These are phyloP conservation scores for Acanthosoma haemorrhoidale DNA, from an alignment of 2,888 invertebrate genomes.

Conservation along the genomic window DNA sequence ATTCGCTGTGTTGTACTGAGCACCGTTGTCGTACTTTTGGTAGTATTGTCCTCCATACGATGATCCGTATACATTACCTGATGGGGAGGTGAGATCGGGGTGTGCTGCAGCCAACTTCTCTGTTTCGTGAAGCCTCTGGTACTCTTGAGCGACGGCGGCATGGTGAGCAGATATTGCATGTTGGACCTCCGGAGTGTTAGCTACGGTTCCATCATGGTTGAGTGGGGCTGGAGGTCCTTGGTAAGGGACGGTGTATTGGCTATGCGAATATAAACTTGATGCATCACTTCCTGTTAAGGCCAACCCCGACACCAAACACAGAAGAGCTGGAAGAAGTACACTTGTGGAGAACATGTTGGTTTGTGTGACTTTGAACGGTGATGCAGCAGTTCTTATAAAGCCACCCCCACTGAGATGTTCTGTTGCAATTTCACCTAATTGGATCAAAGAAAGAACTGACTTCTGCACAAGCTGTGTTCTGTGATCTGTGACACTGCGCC, in stretches of 20 bases:
- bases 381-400: too few relatives aligned
- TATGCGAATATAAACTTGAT: too few relatives aligned
- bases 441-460: too few relatives aligned
- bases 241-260: too few relatives aligned
- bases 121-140: neutral
- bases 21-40: too few relatives aligned
- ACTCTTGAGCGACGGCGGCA: constrained; percentile 1
- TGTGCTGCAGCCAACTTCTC: neutral
- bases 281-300: neutral
- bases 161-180: constrained; percentile 27
- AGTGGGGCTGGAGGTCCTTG: constrained; percentile 27
- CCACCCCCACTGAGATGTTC: too few relatives aligned
- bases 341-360: neutral
- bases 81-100: neutral
- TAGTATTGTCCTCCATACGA: too few relatives aligned
- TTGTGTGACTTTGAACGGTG: too few relatives aligned
- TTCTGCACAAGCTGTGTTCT: too few relatives aligned
- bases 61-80: constrained; percentile 41
- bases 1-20: too few relatives aligned
- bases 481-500: too few relatives aligned
- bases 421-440: too few relatives aligned
- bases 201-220: constrained; percentile 34
- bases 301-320: neutral
- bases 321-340: neutral
- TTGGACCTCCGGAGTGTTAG: constrained; percentile 31